phyloP scores from a whole-genome alignment of 2,888 invertebrate species.

The Alsophila aescularia region DNA sequence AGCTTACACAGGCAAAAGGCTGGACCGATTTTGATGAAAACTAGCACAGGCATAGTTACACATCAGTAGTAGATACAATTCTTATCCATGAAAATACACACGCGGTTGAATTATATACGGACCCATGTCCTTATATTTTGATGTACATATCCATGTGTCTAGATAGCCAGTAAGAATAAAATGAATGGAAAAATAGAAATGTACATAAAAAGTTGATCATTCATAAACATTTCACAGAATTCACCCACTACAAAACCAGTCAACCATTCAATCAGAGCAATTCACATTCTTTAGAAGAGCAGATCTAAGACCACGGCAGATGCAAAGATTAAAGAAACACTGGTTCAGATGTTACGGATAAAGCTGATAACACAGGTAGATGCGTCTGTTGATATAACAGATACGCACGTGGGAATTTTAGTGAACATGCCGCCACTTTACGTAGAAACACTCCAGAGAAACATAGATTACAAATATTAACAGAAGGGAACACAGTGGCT shows the following conservation, averaged over 20 bases:
- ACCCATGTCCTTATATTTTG: too few relatives aligned
- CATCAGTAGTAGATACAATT: too few relatives aligned
- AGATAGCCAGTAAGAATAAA: too few relatives aligned
- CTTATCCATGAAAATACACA: too few relatives aligned
- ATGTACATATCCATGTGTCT: too few relatives aligned
- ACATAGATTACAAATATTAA: slow-evolving; percentile 2
- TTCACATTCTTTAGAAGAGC: background rate
- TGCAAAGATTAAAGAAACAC: slow-evolving; percentile 13
- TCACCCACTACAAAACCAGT: background rate
- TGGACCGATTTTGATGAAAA: too few relatives aligned
- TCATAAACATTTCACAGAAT: background rate
- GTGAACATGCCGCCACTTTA: slow-evolving; percentile 31
- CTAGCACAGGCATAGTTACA: too few relatives aligned
- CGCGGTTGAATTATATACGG: too few relatives aligned
- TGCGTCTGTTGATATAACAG: slow-evolving; percentile 47
- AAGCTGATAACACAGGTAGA: slow-evolving; percentile 51
- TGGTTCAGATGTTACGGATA: background rate
- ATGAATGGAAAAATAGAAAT: too few relatives aligned
- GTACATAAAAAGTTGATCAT: background rate
- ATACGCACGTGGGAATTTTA: slow-evolving; percentile 49
- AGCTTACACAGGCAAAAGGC: too few relatives aligned
- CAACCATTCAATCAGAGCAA: background rate
- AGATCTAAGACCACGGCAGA: too few relatives aligned
- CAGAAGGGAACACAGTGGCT: background rate
- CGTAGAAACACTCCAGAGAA: slow-evolving; percentile 6